Evolutionary conservation across 2,113 vertebrate genomes (phyloP).

Genomic region (Motacilla tschutschensis): DNA sequence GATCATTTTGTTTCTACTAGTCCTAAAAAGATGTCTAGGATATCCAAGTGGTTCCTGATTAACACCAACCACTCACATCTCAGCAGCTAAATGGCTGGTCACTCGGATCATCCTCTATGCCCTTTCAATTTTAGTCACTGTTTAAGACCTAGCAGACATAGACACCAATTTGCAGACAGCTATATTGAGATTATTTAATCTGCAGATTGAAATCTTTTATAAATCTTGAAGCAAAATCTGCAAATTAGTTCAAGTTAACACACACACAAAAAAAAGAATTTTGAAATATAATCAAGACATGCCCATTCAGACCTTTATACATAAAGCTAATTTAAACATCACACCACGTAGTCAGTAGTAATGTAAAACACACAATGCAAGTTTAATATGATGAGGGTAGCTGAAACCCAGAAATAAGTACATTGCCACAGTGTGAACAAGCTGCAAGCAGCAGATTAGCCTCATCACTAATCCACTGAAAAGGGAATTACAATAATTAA

Average conservation of each 20-base stretch:
- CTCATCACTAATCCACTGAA: constrained; percentile 36
- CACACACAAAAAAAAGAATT: not conserved
- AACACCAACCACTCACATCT: not conserved
- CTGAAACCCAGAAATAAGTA: not conserved
- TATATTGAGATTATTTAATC: not conserved
- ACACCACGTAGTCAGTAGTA: not conserved
- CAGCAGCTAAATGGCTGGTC: not conserved
- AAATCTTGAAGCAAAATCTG: not conserved
- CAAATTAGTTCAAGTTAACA: not conserved
- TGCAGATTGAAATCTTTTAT: not conserved
- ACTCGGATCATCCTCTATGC: not conserved
- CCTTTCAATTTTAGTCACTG: not conserved
- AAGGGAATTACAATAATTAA: constrained; percentile 53
- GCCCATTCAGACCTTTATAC: not conserved
- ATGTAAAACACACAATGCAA: not conserved
- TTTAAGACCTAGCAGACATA: not conserved
- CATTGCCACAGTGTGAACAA: not conserved
- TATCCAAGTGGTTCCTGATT: not conserved
- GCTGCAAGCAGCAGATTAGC: constrained; percentile 46
- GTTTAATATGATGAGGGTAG: not conserved
- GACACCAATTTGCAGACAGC: not conserved
- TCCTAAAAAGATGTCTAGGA: not conserved
- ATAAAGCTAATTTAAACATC: constrained; percentile 3
- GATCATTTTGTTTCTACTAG: not conserved
- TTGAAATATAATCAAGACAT: not conserved